Evolutionary conservation across 2,797 vertebrate species (phyloP).

Genomic region (Falco cherrug): DNA sequence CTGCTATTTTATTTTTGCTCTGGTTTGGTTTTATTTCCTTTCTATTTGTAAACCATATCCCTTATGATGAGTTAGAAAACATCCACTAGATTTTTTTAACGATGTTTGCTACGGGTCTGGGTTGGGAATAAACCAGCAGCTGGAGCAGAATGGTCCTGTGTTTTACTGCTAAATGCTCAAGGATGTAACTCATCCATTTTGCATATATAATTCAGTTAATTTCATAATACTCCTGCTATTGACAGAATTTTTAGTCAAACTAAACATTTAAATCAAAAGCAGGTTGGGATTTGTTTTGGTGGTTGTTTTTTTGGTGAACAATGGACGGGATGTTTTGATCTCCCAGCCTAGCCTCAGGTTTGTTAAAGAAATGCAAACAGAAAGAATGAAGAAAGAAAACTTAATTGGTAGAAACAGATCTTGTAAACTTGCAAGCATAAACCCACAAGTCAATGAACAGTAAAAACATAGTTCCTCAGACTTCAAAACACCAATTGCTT

Average conservation of each 20-base stretch:
- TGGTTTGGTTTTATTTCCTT: not conserved
- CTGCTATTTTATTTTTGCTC: not conserved
- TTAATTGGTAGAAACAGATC: not conserved
- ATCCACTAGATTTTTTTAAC: not conserved
- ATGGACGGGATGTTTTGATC: not conserved
- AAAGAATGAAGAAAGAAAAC: not conserved
- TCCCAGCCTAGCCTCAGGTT: not conserved
- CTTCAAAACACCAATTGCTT: not conserved
- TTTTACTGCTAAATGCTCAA: not conserved
- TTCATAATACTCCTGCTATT: not conserved
- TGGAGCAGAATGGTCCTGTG: not conserved
- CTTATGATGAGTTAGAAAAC: not conserved
- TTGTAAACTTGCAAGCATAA: not conserved
- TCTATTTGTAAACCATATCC: not conserved
- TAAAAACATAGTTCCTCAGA: not conserved
- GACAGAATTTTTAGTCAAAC: not conserved
- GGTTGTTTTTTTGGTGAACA: accelerated
- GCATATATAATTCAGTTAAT: not conserved
- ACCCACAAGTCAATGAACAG: not conserved
- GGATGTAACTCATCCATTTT: not conserved
- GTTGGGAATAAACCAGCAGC: not conserved
- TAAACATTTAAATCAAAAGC: not conserved
- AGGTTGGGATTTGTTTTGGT: accelerated
- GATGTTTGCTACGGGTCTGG: not conserved
- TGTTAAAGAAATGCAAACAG: not conserved